phyloP scores from a whole-genome alignment of 2,888 invertebrate genomes.

The Rhopalosiphum nymphaeae region DNA sequence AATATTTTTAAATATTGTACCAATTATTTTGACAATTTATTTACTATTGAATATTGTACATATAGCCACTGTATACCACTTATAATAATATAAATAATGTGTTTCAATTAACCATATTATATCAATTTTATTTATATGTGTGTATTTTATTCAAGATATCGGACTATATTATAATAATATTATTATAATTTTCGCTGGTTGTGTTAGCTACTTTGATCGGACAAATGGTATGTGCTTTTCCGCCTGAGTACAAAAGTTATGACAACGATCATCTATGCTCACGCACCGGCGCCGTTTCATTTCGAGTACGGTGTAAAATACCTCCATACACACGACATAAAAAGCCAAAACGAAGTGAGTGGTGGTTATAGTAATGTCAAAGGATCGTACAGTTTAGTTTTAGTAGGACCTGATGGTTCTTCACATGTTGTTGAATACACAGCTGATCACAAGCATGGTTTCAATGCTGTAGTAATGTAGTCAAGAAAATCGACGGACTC shows the following conservation, averaged over 20 bases:
- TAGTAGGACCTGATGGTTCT: conserved; percentile 38
- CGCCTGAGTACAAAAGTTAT: background rate
- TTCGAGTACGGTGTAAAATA: conserved; percentile 45
- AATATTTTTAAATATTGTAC: background rate
- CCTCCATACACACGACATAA: conserved; percentile 34
- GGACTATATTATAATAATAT: background rate
- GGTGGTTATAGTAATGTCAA: conserved; percentile 49
- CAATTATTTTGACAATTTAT: background rate
- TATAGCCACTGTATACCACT: background rate
- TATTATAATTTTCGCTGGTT: background rate
- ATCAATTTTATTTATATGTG: background rate
- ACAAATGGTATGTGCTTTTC: conserved; percentile 9
- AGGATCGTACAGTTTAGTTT: conserved; percentile 28
- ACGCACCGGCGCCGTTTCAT: conserved; percentile 1
- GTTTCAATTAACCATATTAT: background rate
- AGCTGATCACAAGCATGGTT: conserved; percentile 34
- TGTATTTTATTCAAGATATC: background rate
- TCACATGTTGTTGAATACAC: conserved; percentile 43
- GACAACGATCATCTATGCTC: background rate
- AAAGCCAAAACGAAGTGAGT: conserved; percentile 36
- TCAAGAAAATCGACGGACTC: conserved; percentile 29
- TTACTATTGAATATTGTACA: background rate
- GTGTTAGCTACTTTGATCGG: conserved; percentile 20
- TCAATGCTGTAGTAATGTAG: conserved; percentile 16
- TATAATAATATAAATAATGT: too few species aligned